phyloP scores from a whole-genome alignment of 2,113 vertebrate species.

The Cinclus mexicanus region DNA sequence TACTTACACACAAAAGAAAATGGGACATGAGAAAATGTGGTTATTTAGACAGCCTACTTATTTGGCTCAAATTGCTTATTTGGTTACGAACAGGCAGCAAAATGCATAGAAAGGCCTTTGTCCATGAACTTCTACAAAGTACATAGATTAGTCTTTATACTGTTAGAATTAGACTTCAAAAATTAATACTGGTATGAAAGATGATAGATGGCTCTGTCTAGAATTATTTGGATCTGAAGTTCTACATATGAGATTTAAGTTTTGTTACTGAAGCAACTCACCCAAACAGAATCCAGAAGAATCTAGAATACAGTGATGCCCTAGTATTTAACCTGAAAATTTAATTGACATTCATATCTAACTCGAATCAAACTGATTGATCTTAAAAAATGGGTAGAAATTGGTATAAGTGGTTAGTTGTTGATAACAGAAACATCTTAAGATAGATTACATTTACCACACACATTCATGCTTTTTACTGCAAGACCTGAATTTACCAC shows the following conservation, averaged over 20 bases:
- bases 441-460: background rate
- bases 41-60: background rate
- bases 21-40: rapidly evolving
- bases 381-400: background rate
- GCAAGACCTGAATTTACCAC: background rate
- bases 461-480: background rate
- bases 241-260: background rate
- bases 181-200: background rate
- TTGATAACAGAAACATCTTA: background rate
- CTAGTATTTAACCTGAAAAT: background rate
- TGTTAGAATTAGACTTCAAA: background rate
- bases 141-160: background rate
- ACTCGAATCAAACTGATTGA: background rate
- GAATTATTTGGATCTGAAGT: background rate
- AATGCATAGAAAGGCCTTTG: background rate
- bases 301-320: background rate
- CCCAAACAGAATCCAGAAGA: background rate
- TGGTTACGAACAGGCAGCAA: background rate
- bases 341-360: background rate
- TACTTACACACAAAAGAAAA: background rate
- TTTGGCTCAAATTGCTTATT: background rate
- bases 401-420: background rate
- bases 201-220: background rate
- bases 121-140: background rate
- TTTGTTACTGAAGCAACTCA: background rate